A percentile compares a stretch with the other conserved stretches of the same genome.
These are phyloP conservation scores for Sicus ferrugineus DNA, from an alignment of 2,888 invertebrate species.

Conservation along the genomic window DNA sequence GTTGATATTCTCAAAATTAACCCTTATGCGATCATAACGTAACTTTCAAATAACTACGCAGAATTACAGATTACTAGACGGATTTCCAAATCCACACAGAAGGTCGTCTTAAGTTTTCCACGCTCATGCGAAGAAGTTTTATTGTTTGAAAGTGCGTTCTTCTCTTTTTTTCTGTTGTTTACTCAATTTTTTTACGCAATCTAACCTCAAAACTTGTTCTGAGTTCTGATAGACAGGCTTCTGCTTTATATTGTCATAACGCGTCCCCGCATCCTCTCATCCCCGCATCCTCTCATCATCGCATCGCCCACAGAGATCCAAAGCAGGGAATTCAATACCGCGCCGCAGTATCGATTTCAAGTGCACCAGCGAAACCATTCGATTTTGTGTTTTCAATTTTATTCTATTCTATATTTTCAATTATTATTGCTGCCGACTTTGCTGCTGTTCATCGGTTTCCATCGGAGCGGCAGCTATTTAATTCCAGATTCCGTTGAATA, in stretches of 20 bases:
- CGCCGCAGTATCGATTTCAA: constrained; percentile 27
- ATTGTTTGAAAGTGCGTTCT: background rate
- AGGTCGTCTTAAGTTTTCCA: background rate
- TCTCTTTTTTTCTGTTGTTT: background rate
- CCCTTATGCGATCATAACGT: no score
- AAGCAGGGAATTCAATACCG: constrained; percentile 21
- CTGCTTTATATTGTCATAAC: no score
- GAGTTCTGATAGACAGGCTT: constrained; percentile 17
- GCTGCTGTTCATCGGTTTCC: constrained; percentile 16
- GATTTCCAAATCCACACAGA: no score
- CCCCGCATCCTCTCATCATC: background rate
- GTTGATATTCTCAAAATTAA: no score
- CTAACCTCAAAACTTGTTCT: background rate
- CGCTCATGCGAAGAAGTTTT: background rate
- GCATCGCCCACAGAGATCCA: background rate
- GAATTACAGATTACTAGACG: no score
- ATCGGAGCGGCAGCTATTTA: constrained; percentile 5
- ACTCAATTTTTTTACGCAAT: background rate
- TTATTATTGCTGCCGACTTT: background rate
- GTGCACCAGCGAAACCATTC: constrained; percentile 26
- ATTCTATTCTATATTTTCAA: background rate
- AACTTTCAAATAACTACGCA: no score
- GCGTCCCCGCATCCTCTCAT: no score
- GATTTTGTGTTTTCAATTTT: constrained; percentile 10
- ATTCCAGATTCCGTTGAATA: constrained; percentile 11